Conservation (phyloP, 2,113 vertebrate genomes). For the Stercorarius parasiticus region DNA sequence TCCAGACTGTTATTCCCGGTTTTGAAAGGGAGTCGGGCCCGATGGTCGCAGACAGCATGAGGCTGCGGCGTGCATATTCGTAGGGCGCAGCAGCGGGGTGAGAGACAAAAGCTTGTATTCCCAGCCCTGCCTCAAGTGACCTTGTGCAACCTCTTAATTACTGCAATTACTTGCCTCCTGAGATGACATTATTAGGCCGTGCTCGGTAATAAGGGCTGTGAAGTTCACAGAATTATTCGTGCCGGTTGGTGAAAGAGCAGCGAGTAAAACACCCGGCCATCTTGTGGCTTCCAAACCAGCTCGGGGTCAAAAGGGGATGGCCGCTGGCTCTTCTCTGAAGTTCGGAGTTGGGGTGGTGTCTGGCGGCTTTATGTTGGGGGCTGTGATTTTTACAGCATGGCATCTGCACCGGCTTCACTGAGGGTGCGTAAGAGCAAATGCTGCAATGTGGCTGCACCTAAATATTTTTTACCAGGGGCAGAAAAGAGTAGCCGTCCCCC, state of each 20-base stretch:
- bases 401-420: neutral
- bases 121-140: constrained; percentile 65
- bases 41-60: neutral
- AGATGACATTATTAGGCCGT: constrained; percentile 66
- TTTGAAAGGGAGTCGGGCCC: neutral
- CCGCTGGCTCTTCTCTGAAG: neutral
- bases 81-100: neutral
- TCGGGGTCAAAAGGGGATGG: neutral
- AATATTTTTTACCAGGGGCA: neutral
- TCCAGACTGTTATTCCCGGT: neutral
- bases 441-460: neutral
- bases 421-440: neutral
- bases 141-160: constrained; percentile 72
- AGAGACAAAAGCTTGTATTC: constrained; percentile 64
- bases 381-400: neutral
- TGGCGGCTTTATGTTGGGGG: neutral
- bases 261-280: neutral
- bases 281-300: constrained; percentile 9
- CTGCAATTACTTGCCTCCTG: constrained; percentile 70
- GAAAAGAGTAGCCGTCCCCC: neutral
- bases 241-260: constrained; percentile 19
- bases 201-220: constrained; percentile 56
- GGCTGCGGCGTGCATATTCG: neutral
- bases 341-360: neutral
- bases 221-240: constrained; percentile 61